phyloP scores from a whole-genome alignment of 2,888 invertebrate genomes.

The Apamea anceps region DNA sequence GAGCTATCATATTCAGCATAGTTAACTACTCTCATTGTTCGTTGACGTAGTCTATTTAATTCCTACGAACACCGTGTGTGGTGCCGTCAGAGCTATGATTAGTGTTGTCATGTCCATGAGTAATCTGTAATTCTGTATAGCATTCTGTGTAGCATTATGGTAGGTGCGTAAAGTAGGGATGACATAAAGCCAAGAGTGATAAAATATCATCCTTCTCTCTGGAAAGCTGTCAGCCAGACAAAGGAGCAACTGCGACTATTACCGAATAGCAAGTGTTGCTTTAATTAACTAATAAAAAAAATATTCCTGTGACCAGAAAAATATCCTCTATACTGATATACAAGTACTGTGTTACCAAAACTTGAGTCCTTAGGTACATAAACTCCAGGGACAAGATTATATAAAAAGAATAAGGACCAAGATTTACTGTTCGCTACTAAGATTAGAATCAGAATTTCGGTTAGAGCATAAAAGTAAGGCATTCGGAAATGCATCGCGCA shows the following conservation, averaged over 20 bases:
- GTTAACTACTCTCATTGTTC: constrained; percentile 26
- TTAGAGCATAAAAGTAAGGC: constrained; percentile 14
- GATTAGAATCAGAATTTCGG: constrained; percentile 8
- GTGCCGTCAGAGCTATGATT: constrained; percentile 36
- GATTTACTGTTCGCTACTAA: background rate
- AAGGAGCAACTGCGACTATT: background rate
- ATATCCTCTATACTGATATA: background rate
- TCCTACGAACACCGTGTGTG: constrained; percentile 18
- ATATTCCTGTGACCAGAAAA: background rate
- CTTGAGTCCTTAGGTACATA: background rate
- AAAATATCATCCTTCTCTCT: background rate
- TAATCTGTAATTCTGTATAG: constrained; percentile 20
- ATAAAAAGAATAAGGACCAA: background rate
- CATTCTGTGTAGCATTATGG: background rate
- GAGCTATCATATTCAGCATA: constrained; percentile 34
- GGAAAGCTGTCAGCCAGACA: no score
- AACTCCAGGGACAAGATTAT: background rate
- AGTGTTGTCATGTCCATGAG: constrained; percentile 34
- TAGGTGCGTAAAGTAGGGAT: background rate
- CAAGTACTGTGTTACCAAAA: background rate
- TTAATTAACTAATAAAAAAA: background rate
- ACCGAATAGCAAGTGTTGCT: background rate
- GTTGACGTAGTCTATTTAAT: constrained; percentile 27
- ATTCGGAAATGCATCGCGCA: constrained; percentile 23
- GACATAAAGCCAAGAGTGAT: background rate